Evolutionary conservation across 2,797 vertebrate species (phyloP).

Genomic region (Simalia tracyae): DNA sequence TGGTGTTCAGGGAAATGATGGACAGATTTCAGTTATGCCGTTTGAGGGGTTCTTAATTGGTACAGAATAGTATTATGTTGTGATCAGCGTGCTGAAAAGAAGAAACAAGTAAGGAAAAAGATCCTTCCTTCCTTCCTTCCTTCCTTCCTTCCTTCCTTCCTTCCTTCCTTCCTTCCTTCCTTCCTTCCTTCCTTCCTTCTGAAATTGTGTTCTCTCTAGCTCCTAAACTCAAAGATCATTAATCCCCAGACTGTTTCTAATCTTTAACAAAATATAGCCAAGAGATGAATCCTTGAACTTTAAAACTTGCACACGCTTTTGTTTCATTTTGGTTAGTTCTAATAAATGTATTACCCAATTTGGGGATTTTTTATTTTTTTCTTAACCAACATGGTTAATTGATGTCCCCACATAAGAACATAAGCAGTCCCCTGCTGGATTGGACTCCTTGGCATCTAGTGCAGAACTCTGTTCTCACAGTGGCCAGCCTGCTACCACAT

Average conservation of each 20-base stretch:
- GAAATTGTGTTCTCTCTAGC: neutral
- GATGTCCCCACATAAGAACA: neutral
- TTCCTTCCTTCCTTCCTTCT: no score
- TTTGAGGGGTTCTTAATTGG: neutral
- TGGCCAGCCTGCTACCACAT: no score
- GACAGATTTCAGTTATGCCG: neutral
- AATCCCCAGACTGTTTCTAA: neutral
- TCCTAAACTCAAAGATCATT: neutral
- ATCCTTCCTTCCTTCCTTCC: neutral
- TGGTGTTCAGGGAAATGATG: neutral
- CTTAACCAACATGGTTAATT: neutral
- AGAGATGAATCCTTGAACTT: neutral
- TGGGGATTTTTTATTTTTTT: neutral
- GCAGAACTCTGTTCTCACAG: no score
- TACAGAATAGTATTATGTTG: neutral
- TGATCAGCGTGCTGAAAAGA: neutral
- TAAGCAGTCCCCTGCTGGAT: neutral
- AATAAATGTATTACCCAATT: neutral
- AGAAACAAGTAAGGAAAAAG: neutral
- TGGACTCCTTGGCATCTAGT: no score
- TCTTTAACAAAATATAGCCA: neutral
- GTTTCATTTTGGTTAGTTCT: neutral
- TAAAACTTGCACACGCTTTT: neutral
- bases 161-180: no score
- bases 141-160: no score